Evolutionary conservation across 2,888 invertebrate species (phyloP).

Genomic region (Cecidostiba fungosa): DNA sequence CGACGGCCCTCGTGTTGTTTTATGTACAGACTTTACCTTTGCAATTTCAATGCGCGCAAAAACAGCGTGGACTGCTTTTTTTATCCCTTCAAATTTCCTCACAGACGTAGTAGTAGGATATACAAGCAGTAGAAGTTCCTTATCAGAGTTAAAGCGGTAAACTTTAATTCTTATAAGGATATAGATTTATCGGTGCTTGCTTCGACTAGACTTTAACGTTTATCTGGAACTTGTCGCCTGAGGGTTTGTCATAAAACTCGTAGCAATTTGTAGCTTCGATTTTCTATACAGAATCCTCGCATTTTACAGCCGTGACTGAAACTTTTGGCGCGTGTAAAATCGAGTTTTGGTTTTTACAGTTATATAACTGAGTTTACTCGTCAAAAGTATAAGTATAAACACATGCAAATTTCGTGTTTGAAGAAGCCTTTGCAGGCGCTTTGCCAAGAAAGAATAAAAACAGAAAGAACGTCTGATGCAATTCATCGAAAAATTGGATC

Average conservation of each 20-base stretch:
- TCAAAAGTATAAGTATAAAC: neutral
- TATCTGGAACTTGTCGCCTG: constrained; percentile 18
- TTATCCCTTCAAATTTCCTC: neutral
- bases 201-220: constrained; percentile 18
- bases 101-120: neutral
- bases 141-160: neutral
- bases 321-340: constrained; percentile 13
- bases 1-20: constrained; percentile 66
- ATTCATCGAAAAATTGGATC: constrained; percentile 3
- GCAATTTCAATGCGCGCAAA: constrained; percentile 3
- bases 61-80: neutral
- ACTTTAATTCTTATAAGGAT: neutral
- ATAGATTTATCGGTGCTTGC: neutral
- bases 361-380: neutral
- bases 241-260: constrained; percentile 30
- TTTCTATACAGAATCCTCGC: constrained; percentile 15
- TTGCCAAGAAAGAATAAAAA: neutral
- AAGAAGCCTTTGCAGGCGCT: neutral
- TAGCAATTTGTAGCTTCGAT: constrained; percentile 45
- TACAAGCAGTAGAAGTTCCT: neutral
- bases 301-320: constrained; percentile 26
- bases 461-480: neutral
- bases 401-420: neutral
- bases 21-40: constrained; percentile 58
- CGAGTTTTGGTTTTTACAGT: constrained; percentile 4